Evolutionary conservation across 2,113 vertebrate species (phyloP).

Genomic region (Mystacornis crossleyi): DNA sequence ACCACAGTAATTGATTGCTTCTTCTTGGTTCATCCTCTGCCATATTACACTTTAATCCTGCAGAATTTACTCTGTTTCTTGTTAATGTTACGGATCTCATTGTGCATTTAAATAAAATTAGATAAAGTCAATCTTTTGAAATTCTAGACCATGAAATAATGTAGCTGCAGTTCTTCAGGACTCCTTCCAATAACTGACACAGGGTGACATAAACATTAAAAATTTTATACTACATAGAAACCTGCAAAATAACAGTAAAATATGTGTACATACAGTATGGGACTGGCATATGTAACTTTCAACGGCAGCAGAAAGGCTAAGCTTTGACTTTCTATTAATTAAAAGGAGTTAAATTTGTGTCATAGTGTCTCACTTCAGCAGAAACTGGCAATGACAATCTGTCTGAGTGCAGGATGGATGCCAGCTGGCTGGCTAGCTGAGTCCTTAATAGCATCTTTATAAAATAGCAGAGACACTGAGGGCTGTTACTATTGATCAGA

Average conservation of each 20-base stretch:
- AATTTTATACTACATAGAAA: background rate
- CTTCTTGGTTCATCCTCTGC: background rate
- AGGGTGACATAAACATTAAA: background rate
- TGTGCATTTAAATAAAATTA: background rate
- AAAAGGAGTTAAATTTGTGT: slow-evolving; percentile 7
- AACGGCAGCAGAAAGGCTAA: background rate
- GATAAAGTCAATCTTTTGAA: background rate
- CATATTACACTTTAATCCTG: background rate
- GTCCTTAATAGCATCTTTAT: slow-evolving; percentile 25
- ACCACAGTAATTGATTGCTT: background rate
- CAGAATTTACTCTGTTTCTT: background rate
- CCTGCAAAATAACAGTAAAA: background rate
- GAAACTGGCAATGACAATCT: background rate
- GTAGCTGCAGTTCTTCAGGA: background rate
- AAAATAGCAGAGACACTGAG: slow-evolving; percentile 5
- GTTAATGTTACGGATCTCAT: background rate
- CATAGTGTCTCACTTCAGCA: slow-evolving; percentile 1
- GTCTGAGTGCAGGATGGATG: background rate
- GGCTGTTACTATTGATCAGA: background rate
- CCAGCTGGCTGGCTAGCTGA: background rate
- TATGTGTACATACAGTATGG: background rate
- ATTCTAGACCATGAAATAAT: background rate
- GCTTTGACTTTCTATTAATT: background rate
- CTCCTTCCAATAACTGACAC: background rate
- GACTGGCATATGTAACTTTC: background rate